phyloP scores from a whole-genome alignment of 2,888 invertebrate genomes.

The Priocnemis perturbator region DNA sequence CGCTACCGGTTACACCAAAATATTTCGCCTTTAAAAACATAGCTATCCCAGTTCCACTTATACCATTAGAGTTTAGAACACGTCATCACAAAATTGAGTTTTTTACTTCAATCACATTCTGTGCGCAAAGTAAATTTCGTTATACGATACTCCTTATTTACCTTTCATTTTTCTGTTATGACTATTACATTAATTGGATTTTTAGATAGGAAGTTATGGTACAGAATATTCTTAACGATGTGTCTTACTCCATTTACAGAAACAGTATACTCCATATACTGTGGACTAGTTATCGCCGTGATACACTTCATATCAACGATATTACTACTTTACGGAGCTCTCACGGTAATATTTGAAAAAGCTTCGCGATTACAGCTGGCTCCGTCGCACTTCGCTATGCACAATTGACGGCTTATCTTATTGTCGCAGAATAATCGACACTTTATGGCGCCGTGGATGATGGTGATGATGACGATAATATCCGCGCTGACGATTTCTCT shows the following conservation, averaged over 20 bases:
- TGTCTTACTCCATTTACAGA: constrained; percentile 60
- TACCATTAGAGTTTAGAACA: no score
- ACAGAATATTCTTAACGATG: no score
- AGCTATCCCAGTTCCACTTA: not conserved
- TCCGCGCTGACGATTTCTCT: constrained; percentile 70
- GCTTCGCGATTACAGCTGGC: not conserved
- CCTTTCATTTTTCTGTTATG: no score
- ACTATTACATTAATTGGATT: no score
- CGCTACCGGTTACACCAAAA: constrained; percentile 68
- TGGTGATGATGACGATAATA: constrained; percentile 71
- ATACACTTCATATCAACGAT: constrained; percentile 73
- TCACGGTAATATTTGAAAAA: constrained; percentile 67
- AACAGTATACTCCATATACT: constrained; percentile 73
- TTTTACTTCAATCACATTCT: no score
- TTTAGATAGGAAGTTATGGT: no score
- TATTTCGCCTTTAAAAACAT: not conserved
- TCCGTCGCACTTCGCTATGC: not conserved
- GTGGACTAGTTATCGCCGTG: constrained; percentile 70
- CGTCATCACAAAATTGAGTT: no score
- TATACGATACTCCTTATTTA: not conserved
- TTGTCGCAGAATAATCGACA: constrained; percentile 70
- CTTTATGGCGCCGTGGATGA: constrained; percentile 75
- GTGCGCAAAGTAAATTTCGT: no score
- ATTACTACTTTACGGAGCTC: constrained; percentile 73
- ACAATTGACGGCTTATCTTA: constrained; percentile 13